Conservation (phyloP, 1,140 invertebrate species). For the Riptortus pedestris region DNA sequence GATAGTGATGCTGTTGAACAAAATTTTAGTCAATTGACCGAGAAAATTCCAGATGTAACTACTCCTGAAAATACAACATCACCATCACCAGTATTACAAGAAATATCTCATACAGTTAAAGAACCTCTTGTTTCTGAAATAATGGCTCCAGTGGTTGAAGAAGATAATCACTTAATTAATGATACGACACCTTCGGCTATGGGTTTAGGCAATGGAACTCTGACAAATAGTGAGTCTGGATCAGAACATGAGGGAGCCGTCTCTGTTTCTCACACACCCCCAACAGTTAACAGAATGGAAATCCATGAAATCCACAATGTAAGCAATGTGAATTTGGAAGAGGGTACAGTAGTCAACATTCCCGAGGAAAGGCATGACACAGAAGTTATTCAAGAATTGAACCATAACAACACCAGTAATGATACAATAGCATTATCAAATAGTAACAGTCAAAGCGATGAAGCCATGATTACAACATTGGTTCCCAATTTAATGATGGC, state of each 20-base stretch:
- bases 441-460: neutral
- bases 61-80: neutral
- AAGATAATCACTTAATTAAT: neutral
- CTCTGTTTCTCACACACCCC: no score
- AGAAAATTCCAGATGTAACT: no score
- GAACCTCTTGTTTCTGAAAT: neutral
- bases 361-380: no score
- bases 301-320: no score
- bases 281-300: no score
- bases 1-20: conserved; percentile 13
- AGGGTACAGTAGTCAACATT: no score
- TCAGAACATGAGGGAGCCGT: no score
- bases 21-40: neutral
- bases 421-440: neutral
- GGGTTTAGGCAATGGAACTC: neutral
- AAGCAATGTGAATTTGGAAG: no score
- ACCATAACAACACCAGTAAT: no score
- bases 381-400: no score
- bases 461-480: neutral
- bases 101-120: neutral
- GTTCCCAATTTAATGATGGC: neutral
- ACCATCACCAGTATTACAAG: neutral
- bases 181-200: neutral
- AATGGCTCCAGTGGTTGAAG: neutral
- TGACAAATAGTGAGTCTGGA: no score